phyloP scores from a whole-genome alignment of 1,140 invertebrate species.

The Ectropis grisescens region DNA sequence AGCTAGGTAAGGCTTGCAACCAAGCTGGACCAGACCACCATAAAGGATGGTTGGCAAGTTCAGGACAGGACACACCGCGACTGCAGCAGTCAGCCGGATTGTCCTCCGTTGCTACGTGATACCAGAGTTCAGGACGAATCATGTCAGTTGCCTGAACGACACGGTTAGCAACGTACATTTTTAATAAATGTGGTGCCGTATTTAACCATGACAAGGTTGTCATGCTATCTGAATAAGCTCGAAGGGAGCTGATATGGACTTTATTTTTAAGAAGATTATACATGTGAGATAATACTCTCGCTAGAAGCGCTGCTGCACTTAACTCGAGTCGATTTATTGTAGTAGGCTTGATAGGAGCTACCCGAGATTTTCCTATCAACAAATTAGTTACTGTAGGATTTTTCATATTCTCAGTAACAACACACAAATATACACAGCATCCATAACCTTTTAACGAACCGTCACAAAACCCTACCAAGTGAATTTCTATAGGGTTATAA shows the following conservation, averaged over 20 bases:
- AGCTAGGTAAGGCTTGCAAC: background rate
- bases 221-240: slow-evolving; percentile 2
- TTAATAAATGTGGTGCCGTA: slow-evolving; percentile 2
- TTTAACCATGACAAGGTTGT: slow-evolving; percentile 2
- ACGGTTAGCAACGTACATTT: slow-evolving; percentile 5
- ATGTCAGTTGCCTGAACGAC: slow-evolving; percentile 1
- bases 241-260: background rate
- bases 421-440: slow-evolving; percentile 2
- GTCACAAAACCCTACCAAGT: background rate
- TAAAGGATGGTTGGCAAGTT: background rate
- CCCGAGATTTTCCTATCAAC: slow-evolving; percentile 1
- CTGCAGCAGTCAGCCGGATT: slow-evolving; percentile 9
- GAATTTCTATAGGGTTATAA: too few species aligned
- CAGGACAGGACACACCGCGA: slow-evolving; percentile 1
- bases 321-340: slow-evolving; percentile 3
- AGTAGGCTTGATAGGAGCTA: slow-evolving; percentile 2
- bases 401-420: too few species aligned
- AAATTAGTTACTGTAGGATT: too few species aligned
- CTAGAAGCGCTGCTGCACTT: slow-evolving; percentile 1
- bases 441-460: background rate
- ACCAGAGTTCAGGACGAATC: background rate
- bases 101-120: slow-evolving; percentile 1
- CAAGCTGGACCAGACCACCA: slow-evolving; percentile 5
- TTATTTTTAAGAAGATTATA: background rate
- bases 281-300: background rate